Conservation (phyloP, 1,140 invertebrate genomes). For the Daktulosphaira vitifoliae region DNA sequence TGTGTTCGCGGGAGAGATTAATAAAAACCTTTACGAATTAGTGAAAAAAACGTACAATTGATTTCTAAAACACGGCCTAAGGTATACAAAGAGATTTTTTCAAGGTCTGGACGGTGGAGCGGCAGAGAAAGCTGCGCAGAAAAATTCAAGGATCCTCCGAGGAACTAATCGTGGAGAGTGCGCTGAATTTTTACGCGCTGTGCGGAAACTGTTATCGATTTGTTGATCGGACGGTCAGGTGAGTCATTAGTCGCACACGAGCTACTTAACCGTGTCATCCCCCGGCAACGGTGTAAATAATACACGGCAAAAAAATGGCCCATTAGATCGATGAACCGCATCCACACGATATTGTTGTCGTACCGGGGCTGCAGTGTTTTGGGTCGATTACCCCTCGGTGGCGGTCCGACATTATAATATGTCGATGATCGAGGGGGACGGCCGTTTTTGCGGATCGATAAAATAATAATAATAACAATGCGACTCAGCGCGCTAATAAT, state of each 20-base stretch:
- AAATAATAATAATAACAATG: too few species aligned
- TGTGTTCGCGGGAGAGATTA: too few species aligned
- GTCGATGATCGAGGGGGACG: too few species aligned
- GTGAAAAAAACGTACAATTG: neutral
- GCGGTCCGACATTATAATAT: too few species aligned
- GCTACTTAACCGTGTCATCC: neutral
- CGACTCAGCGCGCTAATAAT: too few species aligned
- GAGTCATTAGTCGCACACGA: slow-evolving; percentile 26
- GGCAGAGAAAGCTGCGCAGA: neutral
- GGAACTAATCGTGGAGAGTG: too few species aligned
- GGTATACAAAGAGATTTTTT: neutral
- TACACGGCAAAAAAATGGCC: neutral
- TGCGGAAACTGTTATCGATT: too few species aligned
- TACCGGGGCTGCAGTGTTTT: neutral
- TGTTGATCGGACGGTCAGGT: too few species aligned
- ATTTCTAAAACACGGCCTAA: neutral
- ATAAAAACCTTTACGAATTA: too few species aligned
- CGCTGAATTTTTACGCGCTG: too few species aligned
- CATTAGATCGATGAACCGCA: slow-evolving; percentile 16
- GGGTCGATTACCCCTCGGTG: neutral
- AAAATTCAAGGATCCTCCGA: too few species aligned
- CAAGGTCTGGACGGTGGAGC: neutral
- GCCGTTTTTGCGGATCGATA: too few species aligned
- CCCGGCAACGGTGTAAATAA: neutral
- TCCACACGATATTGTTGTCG: neutral